Base-by-base conservation (phyloP, 2,113 vertebrate species). In the Stigmatopora nigra region DNA sequence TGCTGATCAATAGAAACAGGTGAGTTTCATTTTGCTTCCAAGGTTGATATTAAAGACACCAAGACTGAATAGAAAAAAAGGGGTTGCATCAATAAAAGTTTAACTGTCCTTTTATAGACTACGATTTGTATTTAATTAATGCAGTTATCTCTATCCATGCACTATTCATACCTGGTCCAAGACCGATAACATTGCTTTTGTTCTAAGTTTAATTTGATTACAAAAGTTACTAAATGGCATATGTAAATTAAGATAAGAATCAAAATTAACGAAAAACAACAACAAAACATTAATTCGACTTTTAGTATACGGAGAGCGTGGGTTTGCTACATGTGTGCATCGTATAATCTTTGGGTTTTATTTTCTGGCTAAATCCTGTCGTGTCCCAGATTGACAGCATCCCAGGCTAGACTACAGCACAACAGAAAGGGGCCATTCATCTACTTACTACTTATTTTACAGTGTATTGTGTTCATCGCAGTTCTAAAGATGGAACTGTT, bases 361-460 rank as follows among this genome's bases (percentile, higher is more conserved):
- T 85, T 78, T 83, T 74, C 68, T 63, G 56, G 71, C 56, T 85
- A 90, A 91, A 92, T 91, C 89, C 89, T 3, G 14, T 61, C 63
- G 45, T 86, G 90, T 85, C 90, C 90, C 80, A 90, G 86, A 90
- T 91, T 88, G 79, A 83, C 81, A 82, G 78, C 64, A 47, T 86
- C 82, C 84, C 80, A 67, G 61, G 61, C 69, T 73, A 55, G 51
- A 71, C 72, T 46, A 62, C 70, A 69, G 31, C 60, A 36, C 38
- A 69, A 69, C 72, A 86, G 55, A 68, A 71, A 38, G 75, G 81
- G 71, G 61, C 5, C 61, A 67, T 61, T 73, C 51, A 65, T 49
- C 4, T 12, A 60, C 19, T 61, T 10, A 22, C 25, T 31, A 31
- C 25, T 69, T 38, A 74, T 60, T 66, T 56, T 13, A 45, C 22